Conservation (phyloP, 2,888 invertebrate species). For the Drosophila subquinaria region DNA sequence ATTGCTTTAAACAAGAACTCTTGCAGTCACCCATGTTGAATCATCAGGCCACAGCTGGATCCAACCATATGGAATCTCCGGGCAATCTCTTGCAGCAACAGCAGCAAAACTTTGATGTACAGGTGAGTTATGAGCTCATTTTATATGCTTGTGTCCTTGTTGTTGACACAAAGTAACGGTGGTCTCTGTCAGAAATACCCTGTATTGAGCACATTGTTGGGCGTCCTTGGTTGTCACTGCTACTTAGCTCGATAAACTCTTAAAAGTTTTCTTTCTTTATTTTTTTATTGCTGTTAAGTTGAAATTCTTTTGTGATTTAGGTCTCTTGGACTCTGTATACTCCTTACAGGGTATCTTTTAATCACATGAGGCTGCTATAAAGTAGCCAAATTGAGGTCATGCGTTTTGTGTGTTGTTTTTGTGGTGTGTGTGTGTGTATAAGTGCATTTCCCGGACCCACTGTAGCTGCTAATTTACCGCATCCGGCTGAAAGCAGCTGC, state of each 20-base stretch:
- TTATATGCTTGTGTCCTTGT: not conserved
- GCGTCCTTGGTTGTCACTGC: not conserved
- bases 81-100: slow-evolving; percentile 87
- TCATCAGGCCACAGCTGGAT: slow-evolving; percentile 81
- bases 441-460: slow-evolving; percentile 48
- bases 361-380: not conserved
- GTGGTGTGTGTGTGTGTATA: slow-evolving; percentile 22
- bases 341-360: slow-evolving; percentile 27
- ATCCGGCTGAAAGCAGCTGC: slow-evolving; percentile 64
- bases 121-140: slow-evolving; percentile 87
- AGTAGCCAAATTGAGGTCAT: slow-evolving; percentile 62
- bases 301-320: not conserved
- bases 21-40: slow-evolving; percentile 85
- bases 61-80: slow-evolving; percentile 86
- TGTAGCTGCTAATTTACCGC: slow-evolving; percentile 74
- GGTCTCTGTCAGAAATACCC: slow-evolving; percentile 5
- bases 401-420: slow-evolving; percentile 28
- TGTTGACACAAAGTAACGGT: not conserved
- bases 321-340: not conserved
- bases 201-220: not conserved
- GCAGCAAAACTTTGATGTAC: slow-evolving; percentile 92
- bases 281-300: not conserved
- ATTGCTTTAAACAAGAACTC: not conserved
- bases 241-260: not conserved
- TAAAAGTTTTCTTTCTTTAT: not conserved